Conservation (phyloP, 2,113 vertebrate species). For the Pelmatolapia mariae region DNA sequence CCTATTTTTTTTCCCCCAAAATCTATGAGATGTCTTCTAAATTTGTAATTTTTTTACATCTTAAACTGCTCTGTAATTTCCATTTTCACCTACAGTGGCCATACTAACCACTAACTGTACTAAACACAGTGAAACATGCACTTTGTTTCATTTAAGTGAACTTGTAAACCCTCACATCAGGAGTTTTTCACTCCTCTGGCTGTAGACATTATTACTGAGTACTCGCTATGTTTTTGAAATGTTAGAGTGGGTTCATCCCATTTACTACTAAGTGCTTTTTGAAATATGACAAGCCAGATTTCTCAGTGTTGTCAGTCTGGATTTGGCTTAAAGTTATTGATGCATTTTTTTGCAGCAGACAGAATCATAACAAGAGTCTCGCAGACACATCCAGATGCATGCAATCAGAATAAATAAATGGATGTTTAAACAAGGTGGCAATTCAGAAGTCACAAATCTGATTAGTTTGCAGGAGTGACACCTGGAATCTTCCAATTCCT, state of each 20-base stretch:
- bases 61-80: background rate
- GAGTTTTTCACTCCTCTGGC: background rate
- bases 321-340: background rate
- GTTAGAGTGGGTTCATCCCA: background rate
- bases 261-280: background rate
- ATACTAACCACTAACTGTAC: background rate
- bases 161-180: background rate
- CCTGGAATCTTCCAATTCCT: background rate
- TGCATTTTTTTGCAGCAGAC: background rate
- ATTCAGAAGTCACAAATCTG: background rate
- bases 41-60: background rate
- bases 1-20: accelerated
- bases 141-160: background rate
- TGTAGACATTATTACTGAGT: background rate
- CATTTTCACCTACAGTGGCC: background rate
- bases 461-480: background rate
- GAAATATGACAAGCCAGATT: background rate
- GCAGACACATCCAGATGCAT: background rate
- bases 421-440: background rate
- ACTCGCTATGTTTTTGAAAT: background rate
- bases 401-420: background rate
- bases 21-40: background rate
- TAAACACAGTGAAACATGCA: background rate
- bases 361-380: accelerated
- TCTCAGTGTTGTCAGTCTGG: background rate